Base-by-base conservation (phyloP, 2,888 invertebrate genomes). In the Agrotis exclamationis region DNA sequence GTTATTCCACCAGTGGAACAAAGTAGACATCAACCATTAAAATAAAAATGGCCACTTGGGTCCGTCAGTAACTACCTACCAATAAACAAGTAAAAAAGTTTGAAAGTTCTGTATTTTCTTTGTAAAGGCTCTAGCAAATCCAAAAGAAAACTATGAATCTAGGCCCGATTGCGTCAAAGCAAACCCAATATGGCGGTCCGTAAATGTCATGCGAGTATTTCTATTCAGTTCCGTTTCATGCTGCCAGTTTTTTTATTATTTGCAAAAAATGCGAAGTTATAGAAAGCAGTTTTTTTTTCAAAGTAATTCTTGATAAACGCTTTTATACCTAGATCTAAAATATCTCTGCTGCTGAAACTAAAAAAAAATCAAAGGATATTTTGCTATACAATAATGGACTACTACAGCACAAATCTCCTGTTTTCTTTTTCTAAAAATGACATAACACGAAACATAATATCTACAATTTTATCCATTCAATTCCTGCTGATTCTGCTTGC, bases 401-500 rank as follows among this genome's bases (percentile, higher is more conserved):
- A 22, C 22, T 33, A 22, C n/a, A 16, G 13, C 6, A 24, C 11
- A n/a, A 28, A 28, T 28, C 1, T 9, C 39, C 22, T 9, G 22
- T 33, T 33, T 39, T 39, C 1, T 39, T 39, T 11, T 39, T 11
- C 9, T 9, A 39, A 33, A 39, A 33, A 33, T 33, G 33, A 33
- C 33, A 33, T 33, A 39, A 50, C 14, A 16, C 9, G 39, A n/a
- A 5, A 39, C 11, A 58, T 50, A 0, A 20, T 47, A 20, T 53
- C 13, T n/a, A 47, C 33, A 54, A 69, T 11, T 63, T 63, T 33
- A 65, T 53, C 20, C 5, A 56, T 51, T 1, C 9, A 54, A 53
- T 53, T 50, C 45, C 6, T n/a, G 20, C 14, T 50, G 69, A 68
- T 82, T 77, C 66, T 91, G 89, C 87, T 16, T 64, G 59, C 89